Conservation (phyloP, 1,140 invertebrate species). For the Drosophila sulfurigaster region DNA sequence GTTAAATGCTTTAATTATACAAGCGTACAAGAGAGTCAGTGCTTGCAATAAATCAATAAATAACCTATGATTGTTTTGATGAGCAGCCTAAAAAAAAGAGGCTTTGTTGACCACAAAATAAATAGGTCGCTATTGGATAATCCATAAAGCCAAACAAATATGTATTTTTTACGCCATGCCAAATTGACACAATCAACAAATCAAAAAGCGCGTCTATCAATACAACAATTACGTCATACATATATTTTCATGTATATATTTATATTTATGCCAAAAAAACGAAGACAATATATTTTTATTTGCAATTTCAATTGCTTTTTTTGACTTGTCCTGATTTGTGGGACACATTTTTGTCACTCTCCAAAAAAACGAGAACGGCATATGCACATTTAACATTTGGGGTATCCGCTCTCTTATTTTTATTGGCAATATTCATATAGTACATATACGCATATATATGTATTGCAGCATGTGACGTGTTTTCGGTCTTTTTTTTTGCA, state of each 20-base stretch:
- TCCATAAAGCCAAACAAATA: slow-evolving; percentile 64
- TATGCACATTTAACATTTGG: slow-evolving; percentile 27
- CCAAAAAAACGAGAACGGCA: slow-evolving; percentile 2
- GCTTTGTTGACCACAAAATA: slow-evolving; percentile 26
- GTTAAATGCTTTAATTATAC: background rate
- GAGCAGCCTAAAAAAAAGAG: slow-evolving; percentile 3
- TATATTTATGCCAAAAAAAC: slow-evolving; percentile 30
- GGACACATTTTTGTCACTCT: slow-evolving; percentile 18
- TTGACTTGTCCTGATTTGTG: slow-evolving; percentile 33
- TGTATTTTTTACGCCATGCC: slow-evolving; percentile 56
- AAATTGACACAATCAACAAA: slow-evolving; percentile 78
- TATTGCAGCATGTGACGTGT: slow-evolving; percentile 48
- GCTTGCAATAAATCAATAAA: slow-evolving; percentile 29
- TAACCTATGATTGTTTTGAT: slow-evolving; percentile 30
- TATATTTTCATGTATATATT: slow-evolving; percentile 4
- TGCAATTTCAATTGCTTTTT: slow-evolving; percentile 1
- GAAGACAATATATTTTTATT: slow-evolving; percentile 41
- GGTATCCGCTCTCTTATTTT: slow-evolving; percentile 27
- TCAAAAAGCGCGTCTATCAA: slow-evolving; percentile 71
- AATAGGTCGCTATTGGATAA: slow-evolving; percentile 43
- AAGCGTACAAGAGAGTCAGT: background rate
- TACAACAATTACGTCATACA: slow-evolving; percentile 46
- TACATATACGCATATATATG: too few species aligned
- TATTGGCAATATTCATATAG: slow-evolving; percentile 37
- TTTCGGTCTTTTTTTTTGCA: slow-evolving; percentile 41